These are phyloP conservation scores for Oryzias woworae DNA, from an alignment of 2,113 vertebrate genomes.

Conservation along the genomic window DNA sequence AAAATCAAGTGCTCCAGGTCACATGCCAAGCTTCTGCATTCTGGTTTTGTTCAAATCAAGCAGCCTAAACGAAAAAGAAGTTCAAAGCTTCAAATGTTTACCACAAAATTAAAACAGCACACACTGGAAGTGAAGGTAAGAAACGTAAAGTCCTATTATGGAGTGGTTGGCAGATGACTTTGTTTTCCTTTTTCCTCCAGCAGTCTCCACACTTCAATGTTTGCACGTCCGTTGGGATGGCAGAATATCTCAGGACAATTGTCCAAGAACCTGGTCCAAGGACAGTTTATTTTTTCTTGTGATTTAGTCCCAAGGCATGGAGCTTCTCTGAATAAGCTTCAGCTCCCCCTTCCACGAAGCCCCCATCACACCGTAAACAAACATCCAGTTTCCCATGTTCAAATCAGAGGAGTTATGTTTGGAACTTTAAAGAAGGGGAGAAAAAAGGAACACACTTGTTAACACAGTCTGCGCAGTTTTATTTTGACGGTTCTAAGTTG, in stretches of 20 bases:
- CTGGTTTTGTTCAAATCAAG: too few species aligned
- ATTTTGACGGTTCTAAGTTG: background rate
- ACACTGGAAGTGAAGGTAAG: background rate
- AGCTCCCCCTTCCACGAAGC: background rate
- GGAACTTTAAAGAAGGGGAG: background rate
- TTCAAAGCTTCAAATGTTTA: too few species aligned
- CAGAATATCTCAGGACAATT: conserved; percentile 14
- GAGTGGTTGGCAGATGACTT: background rate
- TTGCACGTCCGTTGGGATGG: conserved; percentile 24
- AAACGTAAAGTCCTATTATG: background rate
- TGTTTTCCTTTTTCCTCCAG: background rate
- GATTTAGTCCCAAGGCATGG: conserved; percentile 28
- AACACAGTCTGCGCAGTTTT: background rate
- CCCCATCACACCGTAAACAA: conserved; percentile 44
- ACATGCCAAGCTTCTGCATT: too few species aligned
- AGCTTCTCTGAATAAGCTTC: conserved; percentile 10
- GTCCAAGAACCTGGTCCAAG: conserved; percentile 24
- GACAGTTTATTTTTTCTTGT: conserved; percentile 46
- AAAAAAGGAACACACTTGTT: background rate
- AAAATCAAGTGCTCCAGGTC: too few species aligned
- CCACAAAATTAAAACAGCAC: too few species aligned
- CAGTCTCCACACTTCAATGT: background rate
- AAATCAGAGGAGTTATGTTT: conserved; percentile 3
- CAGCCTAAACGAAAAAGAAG: too few species aligned
- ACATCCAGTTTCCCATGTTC: conserved; percentile 54